Base-by-base conservation (phyloP, 2,888 invertebrate genomes). In the Odontomyia ornata region DNA sequence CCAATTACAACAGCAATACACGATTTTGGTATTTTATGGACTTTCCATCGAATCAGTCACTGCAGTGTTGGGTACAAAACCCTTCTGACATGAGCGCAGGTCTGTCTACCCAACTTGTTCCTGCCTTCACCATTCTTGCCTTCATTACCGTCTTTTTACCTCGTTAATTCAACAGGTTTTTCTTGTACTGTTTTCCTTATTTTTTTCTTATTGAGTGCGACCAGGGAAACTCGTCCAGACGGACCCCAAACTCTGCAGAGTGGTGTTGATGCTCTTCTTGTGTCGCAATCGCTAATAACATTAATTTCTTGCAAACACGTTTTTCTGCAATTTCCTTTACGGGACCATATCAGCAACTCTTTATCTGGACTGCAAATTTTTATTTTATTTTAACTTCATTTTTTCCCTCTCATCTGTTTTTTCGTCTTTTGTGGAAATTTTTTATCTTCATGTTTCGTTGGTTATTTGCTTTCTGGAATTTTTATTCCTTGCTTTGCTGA, bases 231-330 rank as follows among this genome's bases (percentile, higher is more conserved):
- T 52, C 52, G 52, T 52, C 52, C n/a, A 52, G 18, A 18, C 52
- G 13, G 18, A 52, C 5, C 52, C 3, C 52, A 52, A 52, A 52
- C 15, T 36, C 28, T 64, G n/a, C 64, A 71, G n/a, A n/a, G 15
- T 46, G 25, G 15, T n/a, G 52, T 23, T 23, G 67, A 36, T 47
- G 71, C 47, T 71, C 25, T 71, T 71, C 47, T 71, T 71, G 28
- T 71, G 71, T 25, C 52, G 71, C 27, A 23, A 21, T 47, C 64
- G 72, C 72, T 72, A 78, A 78, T 78, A 76, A 72, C 76, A 27
- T 76, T 76, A 78, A 78, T 78, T 78, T 75, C 67, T 65, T 28
- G 57, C 43, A 76, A 78, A 78, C 76, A 78, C 62, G 76, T 78
- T 76, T 52, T 76, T 76, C 60, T 21, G 56, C 73, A 57, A 52